Evolutionary conservation across 2,888 invertebrate genomes (phyloP), one percentile per base, ranked within the genome.

Genomic region (Euplexia lucipara): DNA sequence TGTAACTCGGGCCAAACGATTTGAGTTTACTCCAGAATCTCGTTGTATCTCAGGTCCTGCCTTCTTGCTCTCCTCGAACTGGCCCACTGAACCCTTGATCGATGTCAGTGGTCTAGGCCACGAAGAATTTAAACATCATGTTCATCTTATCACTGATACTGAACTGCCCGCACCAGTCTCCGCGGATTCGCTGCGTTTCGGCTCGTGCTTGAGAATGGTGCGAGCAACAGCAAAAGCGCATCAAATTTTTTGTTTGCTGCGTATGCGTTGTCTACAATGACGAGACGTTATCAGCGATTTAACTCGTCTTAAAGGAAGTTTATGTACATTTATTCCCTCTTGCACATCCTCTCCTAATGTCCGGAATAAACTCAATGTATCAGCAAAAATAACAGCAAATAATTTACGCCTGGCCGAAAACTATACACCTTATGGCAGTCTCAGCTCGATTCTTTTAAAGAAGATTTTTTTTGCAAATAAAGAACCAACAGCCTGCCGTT

Each of bases 201-300:
- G 42, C 20, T 42, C 42, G 12, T 42, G 42, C 12, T 7, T 42
- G 44, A 44, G 44, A 44, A 14, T 44, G 20, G 42, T 42, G 20
- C 42, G 42, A 42, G 42, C 20, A 44, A 44, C 44, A 44, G 12
- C 20, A 20, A 44, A 20, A 20, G 20, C 42, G 18, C 42, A 20
- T 20, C 6, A 42, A 42, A 20, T 20, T 20, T 12, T 12, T 42
- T 42, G 6, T 20, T 42, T 42, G 16, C 1, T 20, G 12, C 42
- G 42, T 20, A 42, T 18, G 42, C 18, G 42, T n/a, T n/a, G n/a
- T n/a, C n/a, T n/a, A n/a, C n/a, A n/a, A n/a, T n/a, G n/a, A n/a
- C n/a, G n/a, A n/a, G n/a, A n/a, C n/a, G n/a, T n/a, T n/a, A n/a
- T n/a, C n/a, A n/a, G n/a, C n/a, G n/a, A n/a, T n/a, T n/a, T n/a